Evolutionary conservation across 1,140 invertebrate genomes (phyloP).

Genomic region (Belonocnema kinseyi): DNA sequence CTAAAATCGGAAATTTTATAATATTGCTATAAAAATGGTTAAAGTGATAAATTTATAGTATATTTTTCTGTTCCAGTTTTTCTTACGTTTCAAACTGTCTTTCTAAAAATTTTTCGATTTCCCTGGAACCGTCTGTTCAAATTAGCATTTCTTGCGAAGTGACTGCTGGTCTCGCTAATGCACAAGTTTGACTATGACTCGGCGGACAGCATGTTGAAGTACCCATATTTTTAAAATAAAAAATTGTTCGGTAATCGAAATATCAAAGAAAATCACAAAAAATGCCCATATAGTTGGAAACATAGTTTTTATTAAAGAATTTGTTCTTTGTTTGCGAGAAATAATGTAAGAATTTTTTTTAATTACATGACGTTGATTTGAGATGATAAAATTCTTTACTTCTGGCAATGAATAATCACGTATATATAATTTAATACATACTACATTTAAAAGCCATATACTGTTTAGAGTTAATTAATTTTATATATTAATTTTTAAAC

Average conservation of each 20-base stretch:
- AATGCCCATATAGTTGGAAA: too few relatives aligned
- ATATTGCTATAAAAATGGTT: not conserved
- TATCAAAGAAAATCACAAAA: too few relatives aligned
- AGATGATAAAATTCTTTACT: too few relatives aligned
- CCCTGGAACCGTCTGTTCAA: not conserved
- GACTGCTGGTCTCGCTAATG: not conserved
- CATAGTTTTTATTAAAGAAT: too few relatives aligned
- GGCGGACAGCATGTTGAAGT: not conserved
- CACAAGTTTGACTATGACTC: not conserved
- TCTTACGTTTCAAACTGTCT: slow-evolving; percentile 6
- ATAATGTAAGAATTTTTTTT: too few relatives aligned
- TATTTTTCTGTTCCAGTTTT: not conserved
- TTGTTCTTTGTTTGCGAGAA: too few relatives aligned
- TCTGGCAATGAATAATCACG: too few relatives aligned
- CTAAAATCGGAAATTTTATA: not conserved
- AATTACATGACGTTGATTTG: too few relatives aligned
- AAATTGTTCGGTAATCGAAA: not conserved
- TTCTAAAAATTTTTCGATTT: not conserved
- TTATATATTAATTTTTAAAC: too few relatives aligned
- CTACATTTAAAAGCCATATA: too few relatives aligned
- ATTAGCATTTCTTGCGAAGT: slow-evolving; percentile 11
- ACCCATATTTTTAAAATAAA: not conserved
- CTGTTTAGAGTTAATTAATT: too few relatives aligned
- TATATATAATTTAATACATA: too few relatives aligned
- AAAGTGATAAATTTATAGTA: not conserved